Evolutionary conservation across 1,140 invertebrate species (phyloP), one percentile per base, ranked within the genome.

Genomic region (Bombus affinis): DNA sequence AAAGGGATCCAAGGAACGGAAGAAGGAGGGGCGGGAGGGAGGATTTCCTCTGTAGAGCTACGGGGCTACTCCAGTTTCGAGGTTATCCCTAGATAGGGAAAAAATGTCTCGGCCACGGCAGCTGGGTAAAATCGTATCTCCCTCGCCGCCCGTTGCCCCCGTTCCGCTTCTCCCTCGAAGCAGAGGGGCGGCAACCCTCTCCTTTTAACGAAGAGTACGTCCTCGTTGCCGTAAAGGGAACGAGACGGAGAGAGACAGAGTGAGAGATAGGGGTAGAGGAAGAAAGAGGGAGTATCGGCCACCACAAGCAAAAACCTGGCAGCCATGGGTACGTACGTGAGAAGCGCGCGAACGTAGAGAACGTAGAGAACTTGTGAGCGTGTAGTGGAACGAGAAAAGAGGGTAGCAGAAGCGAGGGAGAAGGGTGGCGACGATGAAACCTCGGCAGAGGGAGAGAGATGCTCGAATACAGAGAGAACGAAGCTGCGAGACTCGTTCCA

Each of bases 61-160:
- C 86, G 59, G 77, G 83, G 80, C 89, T 91, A 90, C 89, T 91
- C 87, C 81, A 90, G 87, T 91, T 91, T 91, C 87, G 89, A 91
- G 84, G 89, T 91, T 91, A 91, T 91, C 87, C 89, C 89, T 89
- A 89, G 85, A 91, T 88, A 91, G 90, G 70, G 85, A 92, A 91
- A 92, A 92, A 92, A 92, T 91, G 89, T 92, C 89, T 90, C 89
- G 81, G 87, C 71, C 89, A 90, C 89, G 91, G 91, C 91, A 90
- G 91, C 89, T 91, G 91, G 88, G 86, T 91, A 90, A 92, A 92
- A 92, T 91, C 88, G 88, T 92, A 91, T 92, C 89, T 92, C 86
- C 83, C 66, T 71, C 25, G 74, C 57, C 65, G 66, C 25, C 37
- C 25, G 74, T 47, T 57, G 66, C 25, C 37, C 42, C 72, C 44